A percentile compares a stretch with the other conserved stretches of the same genome.
Evolutionary conservation across 2,888 invertebrate genomes (phyloP).

Genomic region (Tipula confusa): DNA sequence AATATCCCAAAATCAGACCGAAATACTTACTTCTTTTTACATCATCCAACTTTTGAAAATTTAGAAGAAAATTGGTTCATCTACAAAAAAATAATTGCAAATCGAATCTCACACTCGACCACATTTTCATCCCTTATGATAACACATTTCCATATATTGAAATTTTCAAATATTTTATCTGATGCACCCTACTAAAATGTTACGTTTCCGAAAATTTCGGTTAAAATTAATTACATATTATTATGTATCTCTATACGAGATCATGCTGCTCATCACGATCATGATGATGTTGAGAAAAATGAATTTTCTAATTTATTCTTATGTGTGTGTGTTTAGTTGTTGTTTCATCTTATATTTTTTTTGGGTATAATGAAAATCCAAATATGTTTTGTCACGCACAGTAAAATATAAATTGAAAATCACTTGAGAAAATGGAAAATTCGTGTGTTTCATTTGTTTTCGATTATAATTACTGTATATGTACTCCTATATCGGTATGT

Average conservation of each 20-base stretch:
- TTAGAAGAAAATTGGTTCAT: too few species aligned
- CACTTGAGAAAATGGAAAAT: not conserved
- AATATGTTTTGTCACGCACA: constrained; percentile 25
- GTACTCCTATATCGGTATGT: not conserved
- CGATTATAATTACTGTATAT: not conserved
- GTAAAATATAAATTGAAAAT: constrained; percentile 20
- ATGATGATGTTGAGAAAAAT: not conserved
- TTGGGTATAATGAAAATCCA: not conserved
- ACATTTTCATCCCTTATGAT: too few species aligned
- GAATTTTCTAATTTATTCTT: not conserved
- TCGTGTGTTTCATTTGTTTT: not conserved
- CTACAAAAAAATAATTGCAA: too few species aligned
- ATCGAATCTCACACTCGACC: too few species aligned
- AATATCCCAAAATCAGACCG: too few species aligned
- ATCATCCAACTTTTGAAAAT: too few species aligned
- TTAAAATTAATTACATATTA: not conserved
- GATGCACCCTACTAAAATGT: not conserved
- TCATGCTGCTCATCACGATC: not conserved
- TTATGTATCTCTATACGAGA: constrained; percentile 5
- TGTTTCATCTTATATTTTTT: not conserved
- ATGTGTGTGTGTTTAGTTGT: not conserved
- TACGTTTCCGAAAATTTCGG: not conserved
- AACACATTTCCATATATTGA: not conserved
- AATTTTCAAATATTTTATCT: not conserved
- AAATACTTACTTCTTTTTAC: too few species aligned